Base-by-base conservation (phyloP, 2,888 invertebrate genomes). In the Drosophila tripunctata region DNA sequence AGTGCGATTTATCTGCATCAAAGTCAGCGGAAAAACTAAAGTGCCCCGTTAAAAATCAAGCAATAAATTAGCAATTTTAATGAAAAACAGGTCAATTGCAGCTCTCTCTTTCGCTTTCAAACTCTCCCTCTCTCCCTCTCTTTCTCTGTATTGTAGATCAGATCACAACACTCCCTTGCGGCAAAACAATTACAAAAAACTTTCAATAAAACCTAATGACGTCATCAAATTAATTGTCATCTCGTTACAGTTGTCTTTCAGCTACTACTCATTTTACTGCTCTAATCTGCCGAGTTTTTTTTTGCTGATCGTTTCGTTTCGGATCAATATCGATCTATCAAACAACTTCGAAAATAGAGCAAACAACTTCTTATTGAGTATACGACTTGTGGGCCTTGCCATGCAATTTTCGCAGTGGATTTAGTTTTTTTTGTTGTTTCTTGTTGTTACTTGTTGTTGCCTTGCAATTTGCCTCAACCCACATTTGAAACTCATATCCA, bases 401-500 rank as follows among this genome's bases (percentile, higher is more conserved):
- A 35, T 65, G 60, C 52, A 64, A 70, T 66, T 75, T 67, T 67
- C 36, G 58, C 40, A 31, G 63, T 19, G 43, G 47, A 55, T 35
- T 35, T 51, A 5, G n/a, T 10, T 54, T 10, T n/a, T 47, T 40
- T 47, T 54, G 12, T 27, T 14, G 21, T 35, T 31, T 19, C 24
- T 35, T 41, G 4, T 35, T 4, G 8, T 22, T 19, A 27, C 3
- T 27, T 38, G 12, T 51, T 30, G 33, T 40, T 36, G 65, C 43
- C 64, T 71, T 58, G 85, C 75, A 75, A 76, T 75, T 76, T 78
- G 60, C 67, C 67, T 61, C 81, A 83, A 65, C 84, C 80, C 75
- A 84, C 81, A 87, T 75, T 75, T 57, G 55, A 75, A 58, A 75
- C 65, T 77, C 84, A 87, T 75, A 84, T 66, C 75, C 71, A 86